phyloP scores from a whole-genome alignment of 2,113 vertebrate species.

The Xyliphius kryptos region DNA sequence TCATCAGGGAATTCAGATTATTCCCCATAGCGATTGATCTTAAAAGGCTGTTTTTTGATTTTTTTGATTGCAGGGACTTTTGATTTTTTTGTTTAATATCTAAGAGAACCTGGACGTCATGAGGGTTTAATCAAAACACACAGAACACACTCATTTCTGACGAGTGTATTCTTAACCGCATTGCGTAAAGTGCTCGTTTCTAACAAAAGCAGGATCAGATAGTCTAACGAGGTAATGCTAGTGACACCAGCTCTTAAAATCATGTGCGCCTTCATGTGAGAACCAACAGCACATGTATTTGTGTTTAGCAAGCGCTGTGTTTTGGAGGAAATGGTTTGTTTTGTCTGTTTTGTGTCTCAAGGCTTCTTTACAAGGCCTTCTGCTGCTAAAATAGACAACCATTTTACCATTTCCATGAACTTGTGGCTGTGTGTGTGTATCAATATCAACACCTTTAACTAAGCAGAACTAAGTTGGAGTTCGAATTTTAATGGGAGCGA shows the following conservation, averaged over 20 bases:
- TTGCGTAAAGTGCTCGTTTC: neutral
- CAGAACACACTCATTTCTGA: neutral
- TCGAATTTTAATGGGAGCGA: too few species aligned
- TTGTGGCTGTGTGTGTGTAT: neutral
- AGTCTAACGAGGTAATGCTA: neutral
- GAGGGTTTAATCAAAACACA: neutral
- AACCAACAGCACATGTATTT: neutral
- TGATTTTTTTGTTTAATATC: neutral
- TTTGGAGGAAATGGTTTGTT: neutral
- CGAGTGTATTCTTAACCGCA: neutral
- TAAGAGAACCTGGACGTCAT: neutral
- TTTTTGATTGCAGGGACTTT: too few species aligned
- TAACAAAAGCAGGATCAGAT: neutral
- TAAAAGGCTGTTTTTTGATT: too few species aligned
- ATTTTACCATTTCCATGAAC: neutral
- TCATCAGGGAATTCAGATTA: too few species aligned
- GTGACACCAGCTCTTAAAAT: neutral
- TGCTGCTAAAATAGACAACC: neutral
- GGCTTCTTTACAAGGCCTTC: slow-evolving; percentile 13
- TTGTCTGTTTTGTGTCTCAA: slow-evolving; percentile 19
- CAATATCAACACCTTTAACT: too few species aligned
- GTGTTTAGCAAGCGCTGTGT: neutral
- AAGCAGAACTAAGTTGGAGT: too few species aligned
- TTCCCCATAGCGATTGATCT: too few species aligned
- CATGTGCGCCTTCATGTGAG: neutral